Percentiles rank a stretch among this genome's conserved stretches.
Conservation (phyloP, 2,888 invertebrate genomes). For the Macrophya annulata region DNA sequence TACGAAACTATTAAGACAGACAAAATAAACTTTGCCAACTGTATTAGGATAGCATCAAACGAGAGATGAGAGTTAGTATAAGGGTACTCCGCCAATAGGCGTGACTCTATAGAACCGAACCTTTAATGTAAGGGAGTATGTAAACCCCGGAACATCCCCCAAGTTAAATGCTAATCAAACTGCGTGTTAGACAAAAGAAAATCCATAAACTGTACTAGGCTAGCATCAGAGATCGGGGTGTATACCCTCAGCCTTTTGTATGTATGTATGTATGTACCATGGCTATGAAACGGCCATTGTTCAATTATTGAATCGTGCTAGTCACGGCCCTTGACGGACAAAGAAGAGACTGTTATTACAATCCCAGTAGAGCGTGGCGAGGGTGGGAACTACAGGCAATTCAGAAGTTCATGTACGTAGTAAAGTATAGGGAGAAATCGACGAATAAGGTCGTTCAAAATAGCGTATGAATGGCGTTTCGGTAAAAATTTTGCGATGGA, state of each 20-base stretch:
- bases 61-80: background rate
- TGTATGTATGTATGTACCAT: background rate
- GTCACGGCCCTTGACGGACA: constrained; percentile 33
- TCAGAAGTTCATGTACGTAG: background rate
- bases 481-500: background rate
- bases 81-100: background rate
- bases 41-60: constrained; percentile 52
- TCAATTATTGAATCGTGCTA: background rate
- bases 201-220: constrained; percentile 39
- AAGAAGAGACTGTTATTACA: background rate
- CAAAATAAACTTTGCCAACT: constrained; percentile 55
- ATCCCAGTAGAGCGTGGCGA: background rate
- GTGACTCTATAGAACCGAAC: background rate
- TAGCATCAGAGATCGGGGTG: constrained; percentile 47
- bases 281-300: background rate
- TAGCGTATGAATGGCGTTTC: constrained; percentile 24
- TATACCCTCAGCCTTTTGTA: background rate
- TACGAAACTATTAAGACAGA: constrained; percentile 45
- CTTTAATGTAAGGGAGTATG: background rate
- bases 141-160: constrained; percentile 9
- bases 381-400: background rate
- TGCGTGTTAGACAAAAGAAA: constrained; percentile 35
- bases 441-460: constrained; percentile 12
- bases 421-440: background rate
- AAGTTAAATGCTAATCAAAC: constrained; percentile 18